These are phyloP conservation scores for Protobothrops flavoviridis DNA, from an alignment of 2,113 vertebrate species.

Conservation along the genomic window DNA sequence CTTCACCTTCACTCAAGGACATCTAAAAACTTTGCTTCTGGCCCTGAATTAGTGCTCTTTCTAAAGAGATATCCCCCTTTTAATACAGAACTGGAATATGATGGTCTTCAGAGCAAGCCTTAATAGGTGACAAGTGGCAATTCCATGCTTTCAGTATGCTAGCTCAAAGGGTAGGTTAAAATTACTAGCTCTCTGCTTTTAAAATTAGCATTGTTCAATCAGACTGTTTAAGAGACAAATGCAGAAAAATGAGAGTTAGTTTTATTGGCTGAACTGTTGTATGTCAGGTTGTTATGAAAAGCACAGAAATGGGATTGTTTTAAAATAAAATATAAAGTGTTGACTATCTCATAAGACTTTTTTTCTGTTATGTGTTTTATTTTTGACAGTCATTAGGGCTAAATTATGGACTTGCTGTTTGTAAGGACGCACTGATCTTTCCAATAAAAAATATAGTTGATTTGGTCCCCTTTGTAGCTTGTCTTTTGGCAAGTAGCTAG, in stretches of 20 bases:
- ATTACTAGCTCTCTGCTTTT: not conserved
- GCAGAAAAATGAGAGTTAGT: not conserved
- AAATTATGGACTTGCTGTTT: not conserved
- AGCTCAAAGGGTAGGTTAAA: not conserved
- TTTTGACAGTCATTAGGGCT: not conserved
- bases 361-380: not conserved
- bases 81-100: not conserved
- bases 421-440: not conserved
- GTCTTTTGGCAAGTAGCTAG: not conserved
- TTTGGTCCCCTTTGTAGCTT: not conserved
- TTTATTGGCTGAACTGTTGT: not conserved
- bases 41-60: not conserved
- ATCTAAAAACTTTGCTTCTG: no score
- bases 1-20: not conserved
- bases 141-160: not conserved
- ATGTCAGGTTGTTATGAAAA: not conserved
- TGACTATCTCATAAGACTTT: not conserved
- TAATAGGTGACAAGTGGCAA: not conserved
- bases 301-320: not conserved
- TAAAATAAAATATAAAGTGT: not conserved
- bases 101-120: not conserved
- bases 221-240: not conserved
- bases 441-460: not conserved
- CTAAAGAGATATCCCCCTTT: not conserved
- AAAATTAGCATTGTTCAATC: not conserved